These are phyloP conservation scores for Podotricha telesiphe DNA, from an alignment of 2,888 invertebrate genomes.

Conservation along the genomic window DNA sequence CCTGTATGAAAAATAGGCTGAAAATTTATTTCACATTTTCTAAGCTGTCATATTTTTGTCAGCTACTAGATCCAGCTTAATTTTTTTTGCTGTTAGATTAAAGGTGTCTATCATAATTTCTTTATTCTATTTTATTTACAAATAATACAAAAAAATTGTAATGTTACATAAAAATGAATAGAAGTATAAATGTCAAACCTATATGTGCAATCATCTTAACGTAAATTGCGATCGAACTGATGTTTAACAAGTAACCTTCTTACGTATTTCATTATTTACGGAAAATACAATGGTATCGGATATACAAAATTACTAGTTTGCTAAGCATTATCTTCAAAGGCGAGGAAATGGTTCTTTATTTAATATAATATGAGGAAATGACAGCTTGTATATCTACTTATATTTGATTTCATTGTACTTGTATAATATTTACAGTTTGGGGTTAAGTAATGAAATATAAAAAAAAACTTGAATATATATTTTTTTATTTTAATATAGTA, in stretches of 20 bases:
- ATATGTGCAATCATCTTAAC: slow-evolving; percentile 31
- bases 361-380: slow-evolving; percentile 4
- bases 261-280: slow-evolving; percentile 37
- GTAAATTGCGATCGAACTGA: slow-evolving; percentile 27
- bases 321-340: slow-evolving; percentile 26
- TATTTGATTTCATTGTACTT: not conserved
- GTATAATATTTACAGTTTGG: not conserved
- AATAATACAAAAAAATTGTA: too few species aligned
- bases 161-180: not conserved
- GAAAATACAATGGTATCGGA: slow-evolving; percentile 25
- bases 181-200: slow-evolving; percentile 8
- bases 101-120: too few species aligned
- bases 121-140: too few species aligned
- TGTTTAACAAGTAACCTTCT: slow-evolving; percentile 27
- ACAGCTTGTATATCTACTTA: slow-evolving; percentile 6
- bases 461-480: not conserved
- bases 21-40: too few species aligned
- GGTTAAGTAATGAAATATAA: not conserved
- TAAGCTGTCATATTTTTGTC: too few species aligned
- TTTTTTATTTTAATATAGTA: too few species aligned
- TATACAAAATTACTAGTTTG: slow-evolving; percentile 28
- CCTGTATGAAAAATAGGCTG: too few species aligned
- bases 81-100: too few species aligned
- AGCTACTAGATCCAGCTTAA: too few species aligned
- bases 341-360: slow-evolving; percentile 1